Base-by-base conservation (phyloP, 2,797 vertebrate species). In the Centroberyx gerrardi region DNA sequence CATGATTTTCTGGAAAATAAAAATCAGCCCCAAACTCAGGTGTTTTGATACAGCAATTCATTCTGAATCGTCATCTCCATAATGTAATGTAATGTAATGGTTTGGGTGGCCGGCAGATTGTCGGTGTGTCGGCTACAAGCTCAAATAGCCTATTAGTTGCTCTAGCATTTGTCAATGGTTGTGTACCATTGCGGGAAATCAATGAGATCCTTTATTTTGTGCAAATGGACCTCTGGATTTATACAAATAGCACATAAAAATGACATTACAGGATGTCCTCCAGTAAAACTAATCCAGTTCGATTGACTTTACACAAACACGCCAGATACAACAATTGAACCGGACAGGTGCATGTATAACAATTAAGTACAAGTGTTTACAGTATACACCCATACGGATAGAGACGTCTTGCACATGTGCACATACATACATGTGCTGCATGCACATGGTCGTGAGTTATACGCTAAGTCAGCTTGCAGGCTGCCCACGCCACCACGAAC, bases 281-380 rank as follows among this genome's bases (percentile, higher is more conserved):
- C 13, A 52, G 28, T 66, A 51, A 71, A 68, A 60, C 15, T 76
- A 83, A 85, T 78, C 72, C 56, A 76, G 64, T 80, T 76, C 68
- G 29, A 75, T 70, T 8, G n/a, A n/a, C n/a, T n/a, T n/a, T n/a
- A n/a, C n/a, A n/a, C 22, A 22, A 22, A 22, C 22, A 22, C 1
- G 22, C 22, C 22, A 22, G 22, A 22, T 22, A 22, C 22, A 44
- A 12, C 2, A 48, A 15, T 15, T 17, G 46, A 17, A 48, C 46
- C 15, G 1, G 6, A 15, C 14, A 48, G 46, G 15, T 48, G 6
- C 9, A 22, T 22, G 22, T 22, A 22, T 22, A 22, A 22, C 22
- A 22, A 22, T 22, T 22, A 22, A 22, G 22, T 22, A 22, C 22
- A 22, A 22, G 22, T 22, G 22, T 22, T 22, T 22, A 22, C 22